A percentile compares a stretch with the other conserved stretches of the same genome.
These are phyloP conservation scores for Listronotus oregonensis DNA, from an alignment of 1,140 invertebrate genomes.

Conservation along the genomic window DNA sequence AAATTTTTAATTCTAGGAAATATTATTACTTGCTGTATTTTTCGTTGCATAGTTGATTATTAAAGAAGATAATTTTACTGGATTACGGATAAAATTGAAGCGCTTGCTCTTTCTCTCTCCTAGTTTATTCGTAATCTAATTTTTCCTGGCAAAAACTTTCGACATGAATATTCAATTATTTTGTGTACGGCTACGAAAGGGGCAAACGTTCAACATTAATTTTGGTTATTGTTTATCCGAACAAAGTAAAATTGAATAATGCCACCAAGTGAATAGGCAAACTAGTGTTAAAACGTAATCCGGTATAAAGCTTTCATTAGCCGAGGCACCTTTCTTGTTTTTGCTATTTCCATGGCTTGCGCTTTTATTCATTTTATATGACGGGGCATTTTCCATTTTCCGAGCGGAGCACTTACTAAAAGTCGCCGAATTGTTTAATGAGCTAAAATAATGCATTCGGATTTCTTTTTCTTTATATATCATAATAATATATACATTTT, in stretches of 20 bases:
- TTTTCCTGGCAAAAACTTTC: constrained; percentile 27
- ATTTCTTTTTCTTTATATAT: too few relatives aligned
- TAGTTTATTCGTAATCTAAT: constrained; percentile 29
- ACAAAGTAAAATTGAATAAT: constrained; percentile 34
- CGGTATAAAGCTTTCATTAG: constrained; percentile 32
- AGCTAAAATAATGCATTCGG: too few relatives aligned
- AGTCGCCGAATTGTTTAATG: constrained; percentile 9
- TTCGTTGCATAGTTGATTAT: too few relatives aligned
- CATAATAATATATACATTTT: too few relatives aligned
- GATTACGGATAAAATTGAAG: too few relatives aligned
- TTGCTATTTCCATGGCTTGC: constrained; percentile 8
- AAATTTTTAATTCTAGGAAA: too few relatives aligned
- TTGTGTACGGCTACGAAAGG: constrained; percentile 22
- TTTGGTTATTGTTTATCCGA: constrained; percentile 32
- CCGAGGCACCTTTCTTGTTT: constrained; percentile 23
- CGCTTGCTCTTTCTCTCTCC: neutral
- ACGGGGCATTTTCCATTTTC: constrained; percentile 1
- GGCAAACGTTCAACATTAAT: constrained; percentile 32
- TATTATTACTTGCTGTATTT: too few relatives aligned
- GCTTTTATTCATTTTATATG: constrained; percentile 20
- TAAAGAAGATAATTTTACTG: too few relatives aligned
- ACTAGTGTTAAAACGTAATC: constrained; percentile 30
- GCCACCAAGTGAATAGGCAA: constrained; percentile 29
- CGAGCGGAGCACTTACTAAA: neutral
- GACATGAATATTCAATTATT: constrained; percentile 33